Conservation (phyloP, 2,888 invertebrate species). For the Hybos culiciformis region DNA sequence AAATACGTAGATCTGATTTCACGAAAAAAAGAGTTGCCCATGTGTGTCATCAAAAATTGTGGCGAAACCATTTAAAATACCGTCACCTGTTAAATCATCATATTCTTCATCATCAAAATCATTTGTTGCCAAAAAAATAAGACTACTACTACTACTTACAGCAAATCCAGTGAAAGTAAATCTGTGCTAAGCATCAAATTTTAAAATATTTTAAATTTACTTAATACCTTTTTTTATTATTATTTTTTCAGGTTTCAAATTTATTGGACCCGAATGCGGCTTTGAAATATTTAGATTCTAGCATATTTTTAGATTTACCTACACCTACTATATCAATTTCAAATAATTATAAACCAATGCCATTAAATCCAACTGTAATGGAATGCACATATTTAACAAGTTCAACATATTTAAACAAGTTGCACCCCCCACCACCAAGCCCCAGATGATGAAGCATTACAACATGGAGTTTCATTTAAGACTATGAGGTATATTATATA, state of each 20-base stretch:
- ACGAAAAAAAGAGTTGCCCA: no score
- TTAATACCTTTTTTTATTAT: not conserved
- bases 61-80: no score
- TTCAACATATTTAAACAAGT: slow-evolving; percentile 10
- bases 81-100: no score
- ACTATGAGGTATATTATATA: slow-evolving; percentile 51
- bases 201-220: not conserved
- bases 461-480: slow-evolving; percentile 64
- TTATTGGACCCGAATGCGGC: slow-evolving; percentile 46
- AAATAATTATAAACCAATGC: slow-evolving; percentile 68
- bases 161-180: no score
- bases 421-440: slow-evolving; percentile 20
- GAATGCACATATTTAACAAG: slow-evolving; percentile 27
- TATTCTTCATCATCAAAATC: no score
- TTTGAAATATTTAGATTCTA: slow-evolving; percentile 50
- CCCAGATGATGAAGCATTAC: slow-evolving; percentile 55
- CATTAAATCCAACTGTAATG: slow-evolving; percentile 41
- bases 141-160: no score
- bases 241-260: slow-evolving; percentile 28
- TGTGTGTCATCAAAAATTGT: no score
- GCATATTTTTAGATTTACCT: slow-evolving; percentile 50
- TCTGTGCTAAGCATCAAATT: no score
- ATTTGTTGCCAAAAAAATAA: no score
- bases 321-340: slow-evolving; percentile 72
- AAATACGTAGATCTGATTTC: no score